Evolutionary conservation across 1,140 invertebrate genomes (phyloP).

Genomic region (Batillaria attramentaria): DNA sequence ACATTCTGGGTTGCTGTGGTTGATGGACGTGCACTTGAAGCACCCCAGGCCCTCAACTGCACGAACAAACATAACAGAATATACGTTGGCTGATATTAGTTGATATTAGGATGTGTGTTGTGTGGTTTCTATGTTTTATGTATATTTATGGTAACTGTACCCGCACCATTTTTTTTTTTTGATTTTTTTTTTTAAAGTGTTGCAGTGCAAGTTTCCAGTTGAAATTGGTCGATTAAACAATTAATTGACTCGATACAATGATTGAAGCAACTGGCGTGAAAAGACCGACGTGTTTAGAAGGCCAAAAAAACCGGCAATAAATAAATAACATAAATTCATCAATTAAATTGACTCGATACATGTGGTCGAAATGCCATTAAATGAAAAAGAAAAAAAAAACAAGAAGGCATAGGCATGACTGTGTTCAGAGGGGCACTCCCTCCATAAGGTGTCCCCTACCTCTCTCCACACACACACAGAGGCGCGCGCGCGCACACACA

Average conservation of each 20-base stretch:
- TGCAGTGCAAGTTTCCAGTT: neutral
- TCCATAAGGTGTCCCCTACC: neutral
- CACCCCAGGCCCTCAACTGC: constrained; percentile 83
- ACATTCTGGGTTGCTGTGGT: constrained; percentile 87
- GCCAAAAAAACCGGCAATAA: too few relatives aligned
- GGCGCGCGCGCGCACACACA: neutral
- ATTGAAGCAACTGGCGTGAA: too few relatives aligned
- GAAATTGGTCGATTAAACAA: neutral
- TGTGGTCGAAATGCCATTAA: constrained; percentile 79
- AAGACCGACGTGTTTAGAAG: too few relatives aligned
- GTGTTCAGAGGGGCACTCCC: neutral
- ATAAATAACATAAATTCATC: too few relatives aligned
- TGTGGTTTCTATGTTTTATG: neutral
- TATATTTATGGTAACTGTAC: neutral
- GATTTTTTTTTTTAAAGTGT: too few relatives aligned
- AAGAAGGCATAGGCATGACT: neutral
- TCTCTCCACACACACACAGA: neutral
- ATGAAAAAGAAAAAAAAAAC: constrained; percentile 35
- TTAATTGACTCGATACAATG: neutral
- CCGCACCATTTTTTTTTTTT: too few relatives aligned
- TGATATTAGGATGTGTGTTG: neutral
- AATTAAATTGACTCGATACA: too few relatives aligned
- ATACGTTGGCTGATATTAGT: neutral
- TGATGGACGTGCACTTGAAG: constrained; percentile 95
- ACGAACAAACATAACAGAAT: constrained; percentile 37